Evolutionary conservation across 2,888 invertebrate genomes (phyloP), one percentile per base, ranked within the genome.

Genomic region (Bombylius major): DNA sequence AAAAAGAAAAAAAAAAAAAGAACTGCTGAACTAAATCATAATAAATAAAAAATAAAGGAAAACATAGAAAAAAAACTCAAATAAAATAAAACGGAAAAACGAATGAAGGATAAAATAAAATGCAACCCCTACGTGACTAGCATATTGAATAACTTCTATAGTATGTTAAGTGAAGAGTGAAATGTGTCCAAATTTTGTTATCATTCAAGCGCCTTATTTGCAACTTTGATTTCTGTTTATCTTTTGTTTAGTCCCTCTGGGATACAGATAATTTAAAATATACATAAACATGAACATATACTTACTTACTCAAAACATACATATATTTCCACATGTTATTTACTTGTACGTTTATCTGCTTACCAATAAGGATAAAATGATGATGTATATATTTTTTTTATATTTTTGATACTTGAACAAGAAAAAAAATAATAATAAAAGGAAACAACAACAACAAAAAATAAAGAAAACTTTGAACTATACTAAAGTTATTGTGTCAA

Each of bases 141-240:
- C 54, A 54, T 54, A 50, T 54, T 54, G 54, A 54, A 45, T 50
- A 11, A 11, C 39, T 11, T 11, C 1, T 11, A 1, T 14, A 32
- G 14, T 11, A 58, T 62, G 62, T 59, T 62, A 62, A 63, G 62
- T 63, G 63, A 61, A 63, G 61, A 61, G 62, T 63, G 59, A 63
- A 63, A 63, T 61, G 59, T 61, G 61, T 63, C 63, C 60, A 63
- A 63, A 63, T 63, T 63, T 62, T 58, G 62, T 63, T 63, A 62
- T 60, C 62, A 61, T 59, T 58, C 44, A 58, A 61, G 61, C 60
- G 60, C 57, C 59, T 60, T 67, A 67, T 70, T 69, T 66, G 67
- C 65, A 69, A 70, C 69, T 69, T 70, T 69, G 69, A 69, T 69
- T 69, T 69, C 66, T 70, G 70, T 69, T 69, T 70, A 67, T 69